phyloP scores from a whole-genome alignment of 2,113 vertebrate genomes.

The Antechinus flavipes region DNA sequence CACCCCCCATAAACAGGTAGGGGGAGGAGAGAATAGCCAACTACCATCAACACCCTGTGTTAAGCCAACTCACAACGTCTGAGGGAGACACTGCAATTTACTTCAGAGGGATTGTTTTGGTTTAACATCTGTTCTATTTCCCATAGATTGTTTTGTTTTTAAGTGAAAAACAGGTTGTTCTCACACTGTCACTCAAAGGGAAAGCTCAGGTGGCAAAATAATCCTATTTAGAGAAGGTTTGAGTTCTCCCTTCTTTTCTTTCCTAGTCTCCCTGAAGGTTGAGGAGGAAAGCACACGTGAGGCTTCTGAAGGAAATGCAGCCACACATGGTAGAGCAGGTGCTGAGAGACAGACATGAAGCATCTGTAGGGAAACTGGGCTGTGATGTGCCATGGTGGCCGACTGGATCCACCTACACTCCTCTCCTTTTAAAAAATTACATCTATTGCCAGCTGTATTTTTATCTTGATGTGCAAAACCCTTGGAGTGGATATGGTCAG shows the following conservation, averaged over 20 bases:
- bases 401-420: not conserved
- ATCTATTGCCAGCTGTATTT: not conserved
- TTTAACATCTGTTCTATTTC: not conserved
- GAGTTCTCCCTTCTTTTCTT: not conserved
- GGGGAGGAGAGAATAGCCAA: not conserved
- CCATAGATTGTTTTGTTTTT: slow-evolving; percentile 1
- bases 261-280: not conserved
- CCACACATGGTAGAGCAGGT: not conserved
- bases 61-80: not conserved
- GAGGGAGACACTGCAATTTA: not conserved
- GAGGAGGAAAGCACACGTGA: rapidly evolving
- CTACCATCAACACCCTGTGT: not conserved
- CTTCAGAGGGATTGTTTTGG: not conserved
- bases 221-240: not conserved
- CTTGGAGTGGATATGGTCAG: not conserved
- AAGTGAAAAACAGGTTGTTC: slow-evolving; percentile 23
- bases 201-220: not conserved
- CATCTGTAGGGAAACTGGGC: not conserved
- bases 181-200: not conserved
- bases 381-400: rapidly evolving
- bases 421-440: slow-evolving; percentile 28
- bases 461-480: not conserved
- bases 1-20: not conserved
- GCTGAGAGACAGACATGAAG: not conserved
- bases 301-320: not conserved